Conservation (phyloP, 2,888 invertebrate genomes). For the Rhamphomyia laevipes region DNA sequence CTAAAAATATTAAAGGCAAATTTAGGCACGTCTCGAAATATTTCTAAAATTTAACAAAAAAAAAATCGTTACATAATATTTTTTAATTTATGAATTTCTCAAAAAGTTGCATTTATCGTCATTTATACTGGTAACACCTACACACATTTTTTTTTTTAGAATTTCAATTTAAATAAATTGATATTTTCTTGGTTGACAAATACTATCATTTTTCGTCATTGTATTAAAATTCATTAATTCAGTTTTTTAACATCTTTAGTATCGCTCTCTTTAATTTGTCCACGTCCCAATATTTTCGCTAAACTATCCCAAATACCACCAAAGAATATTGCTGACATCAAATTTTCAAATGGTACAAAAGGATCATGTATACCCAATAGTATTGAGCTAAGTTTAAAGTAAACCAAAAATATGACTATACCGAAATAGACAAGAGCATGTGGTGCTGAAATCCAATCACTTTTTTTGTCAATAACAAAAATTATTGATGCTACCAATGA, state of each 20-base stretch:
- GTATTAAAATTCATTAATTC: conserved; percentile 43
- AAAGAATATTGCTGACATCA: conserved; percentile 91
- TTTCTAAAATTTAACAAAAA: too few relatives aligned
- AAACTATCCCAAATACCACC: conserved; percentile 98
- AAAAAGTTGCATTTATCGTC: too few relatives aligned
- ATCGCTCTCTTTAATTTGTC: conserved; percentile 65
- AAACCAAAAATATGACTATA: conserved; percentile 93
- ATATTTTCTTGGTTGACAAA: too few relatives aligned
- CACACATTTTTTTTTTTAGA: too few relatives aligned
- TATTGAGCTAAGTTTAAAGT: conserved; percentile 92
- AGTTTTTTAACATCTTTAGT: conserved; percentile 72
- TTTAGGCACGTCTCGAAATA: too few relatives aligned
- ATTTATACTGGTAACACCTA: too few relatives aligned
- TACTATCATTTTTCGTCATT: neutral
- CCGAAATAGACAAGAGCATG: conserved; percentile 96
- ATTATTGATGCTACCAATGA: conserved; percentile 90
- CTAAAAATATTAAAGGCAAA: too few relatives aligned
- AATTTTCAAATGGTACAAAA: conserved; percentile 96
- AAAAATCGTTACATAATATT: too few relatives aligned
- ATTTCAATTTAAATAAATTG: too few relatives aligned
- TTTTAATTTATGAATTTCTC: too few relatives aligned
- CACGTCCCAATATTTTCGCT: conserved; percentile 74
- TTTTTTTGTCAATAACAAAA: conserved; percentile 94
- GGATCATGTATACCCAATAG: conserved; percentile 96
- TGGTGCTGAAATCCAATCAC: conserved; percentile 89